Evolutionary conservation across 2,113 vertebrate species (phyloP).

Genomic region (Delphinapterus leucas): DNA sequence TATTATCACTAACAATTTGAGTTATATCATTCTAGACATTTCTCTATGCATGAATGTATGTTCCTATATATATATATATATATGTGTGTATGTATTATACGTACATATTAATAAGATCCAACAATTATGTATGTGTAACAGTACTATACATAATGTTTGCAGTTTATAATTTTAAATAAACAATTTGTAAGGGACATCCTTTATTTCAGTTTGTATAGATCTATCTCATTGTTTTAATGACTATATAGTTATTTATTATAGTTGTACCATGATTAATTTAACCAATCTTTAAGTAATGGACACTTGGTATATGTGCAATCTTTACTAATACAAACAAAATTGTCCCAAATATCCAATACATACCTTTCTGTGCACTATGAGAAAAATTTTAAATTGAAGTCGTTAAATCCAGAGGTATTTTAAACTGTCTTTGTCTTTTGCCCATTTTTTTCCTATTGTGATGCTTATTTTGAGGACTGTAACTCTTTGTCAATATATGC

Average conservation of each 20-base stretch:
- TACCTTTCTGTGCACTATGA: background rate
- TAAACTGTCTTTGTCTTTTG: background rate
- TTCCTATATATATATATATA: background rate
- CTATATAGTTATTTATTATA: background rate
- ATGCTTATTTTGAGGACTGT: background rate
- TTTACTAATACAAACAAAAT: constrained; percentile 24
- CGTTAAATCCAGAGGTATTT: background rate
- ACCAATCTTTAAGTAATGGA: background rate
- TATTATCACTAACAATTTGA: background rate
- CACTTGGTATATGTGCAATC: background rate
- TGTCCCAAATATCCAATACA: background rate
- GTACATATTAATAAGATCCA: constrained; percentile 18
- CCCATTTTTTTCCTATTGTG: background rate
- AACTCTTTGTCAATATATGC: background rate
- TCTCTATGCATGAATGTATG: background rate
- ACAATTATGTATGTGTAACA: background rate
- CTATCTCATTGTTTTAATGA: background rate
- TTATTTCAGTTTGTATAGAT: constrained; percentile 39
- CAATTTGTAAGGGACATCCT: background rate
- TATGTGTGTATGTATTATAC: background rate
- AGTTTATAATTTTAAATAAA: constrained; percentile 35
- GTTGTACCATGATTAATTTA: constrained; percentile 15
- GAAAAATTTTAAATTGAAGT: constrained; percentile 28
- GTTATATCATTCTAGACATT: background rate
- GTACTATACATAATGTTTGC: background rate